Base-by-base conservation (phyloP, 2,113 vertebrate genomes). In the Sinocyclocheilus maitianheensis region DNA sequence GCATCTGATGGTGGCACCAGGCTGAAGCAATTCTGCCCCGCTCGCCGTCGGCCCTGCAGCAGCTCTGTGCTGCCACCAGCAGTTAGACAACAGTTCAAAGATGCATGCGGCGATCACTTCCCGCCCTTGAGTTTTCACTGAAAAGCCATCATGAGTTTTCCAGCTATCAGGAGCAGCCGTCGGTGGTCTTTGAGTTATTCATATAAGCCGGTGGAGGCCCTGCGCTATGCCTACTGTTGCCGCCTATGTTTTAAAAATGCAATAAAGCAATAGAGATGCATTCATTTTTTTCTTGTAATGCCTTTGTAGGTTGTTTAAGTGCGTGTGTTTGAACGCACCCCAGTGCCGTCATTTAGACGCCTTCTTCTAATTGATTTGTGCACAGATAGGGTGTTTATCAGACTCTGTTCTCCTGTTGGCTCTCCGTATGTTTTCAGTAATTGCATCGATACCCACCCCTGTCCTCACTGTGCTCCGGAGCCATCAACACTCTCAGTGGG, bases 281-380 rank as follows among this genome's bases (percentile, higher is more conserved):
- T 22, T 77, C 77, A 75, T 85, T 65, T 82, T 34, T 77, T 89
- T 75, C 9, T 37, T 60, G 26, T 67, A 83, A 84, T 71, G 81
- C 26, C n/a, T 75, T 83, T 83, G 55, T 83, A 13, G 26, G 46
- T 26, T 48, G 18, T 65, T 89, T 72, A 55, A 60, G n/a, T 51
- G 24, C 37, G n/a, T 48, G 30, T 37, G 46, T 71, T 69, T 30
- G 4, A 67, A 82, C 18, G 43, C 43, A 53, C 63, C 24, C 43
- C 63, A 48, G 67, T 53, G 48, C 83, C 63, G 71, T 53, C 81
- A 51, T 81, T 84, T 85, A 69, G 72, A 69, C 13, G 18, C 80
- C 26, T 48, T 63, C 69, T 53, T 8, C 78, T 88, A 88, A 90
- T 90, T 91, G 89, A 90, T 90, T 90, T 89, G 87, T 89, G 83